These are phyloP conservation scores for Vanessa atalanta DNA, from an alignment of 1,140 invertebrate species.

Conservation along the genomic window DNA sequence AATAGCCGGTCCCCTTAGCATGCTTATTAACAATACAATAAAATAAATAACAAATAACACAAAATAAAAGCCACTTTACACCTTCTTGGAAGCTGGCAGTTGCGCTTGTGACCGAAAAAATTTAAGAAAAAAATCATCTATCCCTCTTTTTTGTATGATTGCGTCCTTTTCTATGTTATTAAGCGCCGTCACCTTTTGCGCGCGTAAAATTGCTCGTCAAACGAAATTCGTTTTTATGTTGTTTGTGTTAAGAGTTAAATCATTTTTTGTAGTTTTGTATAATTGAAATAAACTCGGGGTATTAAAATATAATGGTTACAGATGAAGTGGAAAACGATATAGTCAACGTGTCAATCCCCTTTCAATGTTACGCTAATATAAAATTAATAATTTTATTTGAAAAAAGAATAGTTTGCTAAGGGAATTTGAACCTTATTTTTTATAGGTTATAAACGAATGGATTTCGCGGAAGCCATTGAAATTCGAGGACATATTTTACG, in stretches of 20 bases:
- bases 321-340: constrained; percentile 79
- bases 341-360: constrained; percentile 75
- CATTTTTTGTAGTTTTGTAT: constrained; percentile 17
- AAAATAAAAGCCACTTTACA: constrained; percentile 79
- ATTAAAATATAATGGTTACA: constrained; percentile 66
- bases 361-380: constrained; percentile 73
- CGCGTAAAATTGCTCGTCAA: constrained; percentile 30
- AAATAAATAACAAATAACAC: constrained; percentile 79
- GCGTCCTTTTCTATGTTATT: constrained; percentile 47
- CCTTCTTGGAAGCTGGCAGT: constrained; percentile 78
- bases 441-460: constrained; percentile 21
- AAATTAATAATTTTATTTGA: constrained; percentile 74
- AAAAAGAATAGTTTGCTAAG: constrained; percentile 8
- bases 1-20: constrained; percentile 72
- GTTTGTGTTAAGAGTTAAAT: constrained; percentile 5
- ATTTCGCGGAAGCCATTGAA: constrained; percentile 56
- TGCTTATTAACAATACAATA: constrained; percentile 81
- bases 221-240: constrained; percentile 37
- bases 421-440: constrained; percentile 34
- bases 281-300: constrained; percentile 43
- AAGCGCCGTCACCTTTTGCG: constrained; percentile 35
- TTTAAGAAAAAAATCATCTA: constrained; percentile 49
- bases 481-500: constrained; percentile 59
- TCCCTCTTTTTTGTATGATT: constrained; percentile 50
- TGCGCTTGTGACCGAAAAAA: constrained; percentile 60